Evolutionary conservation across 2,797 vertebrate genomes (phyloP).

Genomic region (Hoplostethus mediterraneus): DNA sequence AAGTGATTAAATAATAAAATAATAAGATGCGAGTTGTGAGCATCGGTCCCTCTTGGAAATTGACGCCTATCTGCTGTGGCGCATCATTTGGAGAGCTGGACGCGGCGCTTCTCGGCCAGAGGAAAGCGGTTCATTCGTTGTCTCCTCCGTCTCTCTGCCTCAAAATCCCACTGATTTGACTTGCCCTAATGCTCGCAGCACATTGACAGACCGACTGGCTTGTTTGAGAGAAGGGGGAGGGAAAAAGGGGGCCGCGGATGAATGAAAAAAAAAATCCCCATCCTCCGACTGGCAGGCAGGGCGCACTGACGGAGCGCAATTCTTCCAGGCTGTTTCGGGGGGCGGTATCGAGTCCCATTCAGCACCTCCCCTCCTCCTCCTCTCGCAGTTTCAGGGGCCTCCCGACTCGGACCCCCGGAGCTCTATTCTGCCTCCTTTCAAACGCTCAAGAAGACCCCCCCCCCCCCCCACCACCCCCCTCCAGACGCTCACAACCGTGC

Average conservation of each 20-base stretch:
- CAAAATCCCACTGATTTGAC: slow-evolving; percentile 78
- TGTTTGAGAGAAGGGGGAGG: slow-evolving; percentile 72
- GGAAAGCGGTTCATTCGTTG: slow-evolving; percentile 62
- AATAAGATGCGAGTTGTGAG: slow-evolving; percentile 23
- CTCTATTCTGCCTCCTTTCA: slow-evolving; percentile 65
- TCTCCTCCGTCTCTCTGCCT: slow-evolving; percentile 71
- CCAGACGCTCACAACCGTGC: slow-evolving; percentile 31
- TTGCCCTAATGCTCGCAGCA: slow-evolving; percentile 77
- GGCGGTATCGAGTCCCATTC: slow-evolving; percentile 68
- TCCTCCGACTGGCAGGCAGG: slow-evolving; percentile 81
- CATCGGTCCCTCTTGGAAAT: slow-evolving; percentile 37
- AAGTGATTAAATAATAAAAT: slow-evolving; percentile 34
- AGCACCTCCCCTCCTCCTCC: slow-evolving; percentile 69
- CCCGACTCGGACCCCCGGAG: slow-evolving; percentile 73
- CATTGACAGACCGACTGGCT: slow-evolving; percentile 83
- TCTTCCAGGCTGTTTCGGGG: slow-evolving; percentile 66
- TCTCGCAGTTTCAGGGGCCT: slow-evolving; percentile 52
- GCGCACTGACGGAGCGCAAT: slow-evolving; percentile 73
- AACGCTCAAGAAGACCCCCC: slow-evolving; percentile 45
- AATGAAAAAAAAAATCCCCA: slow-evolving; percentile 73
- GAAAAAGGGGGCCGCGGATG: slow-evolving; percentile 60
- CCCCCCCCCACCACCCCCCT: slow-evolving; percentile 9
- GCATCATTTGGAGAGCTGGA: slow-evolving; percentile 62
- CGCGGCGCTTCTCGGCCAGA: slow-evolving; percentile 50
- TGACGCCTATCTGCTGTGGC: slow-evolving; percentile 49